These are phyloP conservation scores for Agriopis leucophaearia DNA, from an alignment of 2,888 invertebrate genomes.

Conservation along the genomic window DNA sequence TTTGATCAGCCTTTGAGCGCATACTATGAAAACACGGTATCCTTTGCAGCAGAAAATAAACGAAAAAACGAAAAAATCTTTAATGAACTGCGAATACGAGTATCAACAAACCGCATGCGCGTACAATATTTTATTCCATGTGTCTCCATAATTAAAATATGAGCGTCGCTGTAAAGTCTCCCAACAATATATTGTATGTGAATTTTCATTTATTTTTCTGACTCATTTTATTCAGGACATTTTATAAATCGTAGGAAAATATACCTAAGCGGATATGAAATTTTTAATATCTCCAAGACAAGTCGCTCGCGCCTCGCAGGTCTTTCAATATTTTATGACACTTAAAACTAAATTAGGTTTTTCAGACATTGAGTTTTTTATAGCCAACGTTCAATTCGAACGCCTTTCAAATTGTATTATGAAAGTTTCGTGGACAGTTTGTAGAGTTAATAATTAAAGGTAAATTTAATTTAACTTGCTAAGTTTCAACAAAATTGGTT, in stretches of 20 bases:
- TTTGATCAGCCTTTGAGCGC: conserved; percentile 63
- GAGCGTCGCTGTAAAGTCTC: conserved; percentile 31
- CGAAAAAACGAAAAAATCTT: conserved; percentile 51
- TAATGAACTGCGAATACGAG: conserved; percentile 52
- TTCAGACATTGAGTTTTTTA: conserved; percentile 52
- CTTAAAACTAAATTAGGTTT: conserved; percentile 75
- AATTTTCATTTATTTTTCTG: conserved; percentile 46
- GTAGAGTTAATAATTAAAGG: conserved; percentile 44
- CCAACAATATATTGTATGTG: conserved; percentile 31
- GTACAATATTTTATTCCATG: conserved; percentile 34
- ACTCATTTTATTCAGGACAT: conserved; percentile 48
- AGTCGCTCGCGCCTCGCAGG: conserved; percentile 64
- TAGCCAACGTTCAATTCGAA: conserved; percentile 32
- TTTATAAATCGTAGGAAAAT: conserved; percentile 56
- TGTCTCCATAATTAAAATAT: conserved; percentile 51
- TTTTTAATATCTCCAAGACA: conserved; percentile 76
- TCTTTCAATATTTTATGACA: conserved; percentile 78
- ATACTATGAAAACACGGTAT: conserved; percentile 49
- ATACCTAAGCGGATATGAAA: conserved; percentile 62
- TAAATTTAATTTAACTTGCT: conserved; percentile 39
- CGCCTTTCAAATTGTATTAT: conserved; percentile 34
- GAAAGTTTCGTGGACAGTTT: conserved; percentile 43
- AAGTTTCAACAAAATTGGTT: conserved; percentile 39
- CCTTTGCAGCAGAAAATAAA: conserved; percentile 53
- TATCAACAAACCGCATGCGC: conserved; percentile 14